Evolutionary conservation across 2,113 vertebrate genomes (phyloP).

Genomic region (Syrmaticus mikado): DNA sequence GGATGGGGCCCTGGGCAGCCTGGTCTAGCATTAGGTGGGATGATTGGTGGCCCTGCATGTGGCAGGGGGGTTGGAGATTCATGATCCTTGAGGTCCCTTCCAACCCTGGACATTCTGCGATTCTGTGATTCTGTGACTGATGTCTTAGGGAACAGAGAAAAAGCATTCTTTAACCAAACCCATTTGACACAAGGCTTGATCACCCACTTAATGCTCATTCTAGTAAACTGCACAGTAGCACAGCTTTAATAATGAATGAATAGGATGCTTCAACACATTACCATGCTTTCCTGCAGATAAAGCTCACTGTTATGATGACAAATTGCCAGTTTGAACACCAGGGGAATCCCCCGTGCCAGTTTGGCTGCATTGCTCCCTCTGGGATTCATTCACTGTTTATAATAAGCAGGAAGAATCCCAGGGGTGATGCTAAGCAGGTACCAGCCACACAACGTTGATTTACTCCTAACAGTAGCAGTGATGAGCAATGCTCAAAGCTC

Average conservation of each 20-base stretch:
- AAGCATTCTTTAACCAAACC: not conserved
- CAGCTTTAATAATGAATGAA: not conserved
- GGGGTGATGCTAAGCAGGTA: not conserved
- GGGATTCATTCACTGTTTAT: not conserved
- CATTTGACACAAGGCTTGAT: not conserved
- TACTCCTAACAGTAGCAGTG: not conserved
- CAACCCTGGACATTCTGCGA: too few species aligned
- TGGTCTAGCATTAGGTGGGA: too few species aligned
- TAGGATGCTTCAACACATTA: not conserved
- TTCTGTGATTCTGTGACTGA: not conserved
- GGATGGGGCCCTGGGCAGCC: too few species aligned
- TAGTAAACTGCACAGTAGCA: not conserved
- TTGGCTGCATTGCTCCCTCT: not conserved
- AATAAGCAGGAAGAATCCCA: not conserved
- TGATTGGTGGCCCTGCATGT: too few species aligned
- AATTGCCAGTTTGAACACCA: not conserved
- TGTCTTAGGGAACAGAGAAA: not conserved
- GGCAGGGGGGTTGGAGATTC: too few species aligned
- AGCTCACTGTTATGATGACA: not conserved
- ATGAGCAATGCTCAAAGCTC: not conserved
- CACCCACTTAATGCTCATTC: not conserved
- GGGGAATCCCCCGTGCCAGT: not conserved
- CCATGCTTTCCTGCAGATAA: not conserved
- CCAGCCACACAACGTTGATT: fast-evolving
- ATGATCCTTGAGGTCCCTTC: too few species aligned